Percentiles rank a stretch among this genome's conserved stretches.
Evolutionary conservation across 2,113 vertebrate genomes (phyloP).

Genomic region (Saguinus imperator): DNA sequence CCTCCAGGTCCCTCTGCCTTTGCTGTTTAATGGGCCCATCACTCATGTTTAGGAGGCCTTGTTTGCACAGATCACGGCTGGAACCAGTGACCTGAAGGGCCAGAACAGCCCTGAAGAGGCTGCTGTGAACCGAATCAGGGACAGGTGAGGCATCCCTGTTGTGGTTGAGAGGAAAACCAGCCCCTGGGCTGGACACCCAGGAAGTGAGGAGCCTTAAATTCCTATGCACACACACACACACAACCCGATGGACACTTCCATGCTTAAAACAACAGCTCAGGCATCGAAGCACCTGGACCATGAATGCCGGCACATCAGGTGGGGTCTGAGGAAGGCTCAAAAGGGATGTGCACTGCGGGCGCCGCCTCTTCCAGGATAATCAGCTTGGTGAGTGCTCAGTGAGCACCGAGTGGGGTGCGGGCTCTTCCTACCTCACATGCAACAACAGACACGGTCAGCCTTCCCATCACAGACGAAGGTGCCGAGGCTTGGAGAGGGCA

Average conservation of each 20-base stretch:
- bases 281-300: accelerated
- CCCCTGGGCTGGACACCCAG: neutral
- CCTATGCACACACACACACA: accelerated
- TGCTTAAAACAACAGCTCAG: neutral
- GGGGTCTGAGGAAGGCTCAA: accelerated
- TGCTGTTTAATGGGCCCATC: neutral
- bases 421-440: neutral
- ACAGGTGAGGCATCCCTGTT: accelerated
- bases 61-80: conserved; percentile 15
- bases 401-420: accelerated
- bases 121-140: neutral
- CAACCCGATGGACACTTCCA: accelerated
- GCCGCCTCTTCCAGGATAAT: accelerated
- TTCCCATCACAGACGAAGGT: too few species aligned
- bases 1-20: neutral
- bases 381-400: accelerated
- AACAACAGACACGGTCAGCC: accelerated
- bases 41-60: conserved; percentile 49
- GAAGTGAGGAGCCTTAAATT: neutral
- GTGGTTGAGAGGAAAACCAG: neutral
- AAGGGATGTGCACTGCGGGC: accelerated
- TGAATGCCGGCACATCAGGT: accelerated
- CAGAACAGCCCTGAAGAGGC: neutral
- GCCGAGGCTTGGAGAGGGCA: accelerated
- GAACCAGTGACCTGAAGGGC: neutral